phyloP scores from a whole-genome alignment of 1,140 invertebrate genomes.

The Solenopsis invicta region DNA sequence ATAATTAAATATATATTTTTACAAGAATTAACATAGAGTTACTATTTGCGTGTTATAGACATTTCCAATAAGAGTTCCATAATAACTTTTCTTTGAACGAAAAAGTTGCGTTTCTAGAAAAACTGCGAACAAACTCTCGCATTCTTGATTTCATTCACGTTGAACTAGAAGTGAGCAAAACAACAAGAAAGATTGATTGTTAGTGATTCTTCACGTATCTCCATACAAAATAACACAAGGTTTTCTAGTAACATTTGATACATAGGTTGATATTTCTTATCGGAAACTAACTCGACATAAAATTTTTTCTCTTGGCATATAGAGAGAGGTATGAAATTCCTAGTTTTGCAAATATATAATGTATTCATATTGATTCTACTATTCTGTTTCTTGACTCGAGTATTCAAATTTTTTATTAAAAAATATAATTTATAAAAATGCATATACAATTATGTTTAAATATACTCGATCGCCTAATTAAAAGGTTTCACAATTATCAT shows the following conservation, averaged over 20 bases:
- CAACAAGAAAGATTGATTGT: slow-evolving; percentile 23
- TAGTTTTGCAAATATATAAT: neutral
- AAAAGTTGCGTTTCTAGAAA: neutral
- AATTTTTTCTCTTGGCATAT: neutral
- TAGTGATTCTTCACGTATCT: slow-evolving; percentile 13
- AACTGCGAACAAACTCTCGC: neutral
- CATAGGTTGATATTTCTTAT: neutral
- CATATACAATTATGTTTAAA: neutral
- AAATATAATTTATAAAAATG: neutral
- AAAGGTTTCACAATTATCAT: too few species aligned
- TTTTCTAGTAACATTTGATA: slow-evolving; percentile 26
- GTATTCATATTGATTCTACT: neutral
- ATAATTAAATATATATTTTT: neutral
- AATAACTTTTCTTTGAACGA: slow-evolving; percentile 20
- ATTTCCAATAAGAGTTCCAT: neutral
- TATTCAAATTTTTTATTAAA: neutral
- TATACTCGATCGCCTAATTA: too few species aligned
- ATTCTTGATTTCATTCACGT: neutral
- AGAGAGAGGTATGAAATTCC: neutral
- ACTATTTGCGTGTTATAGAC: neutral
- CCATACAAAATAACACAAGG: neutral
- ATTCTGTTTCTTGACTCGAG: neutral
- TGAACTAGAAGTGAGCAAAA: neutral
- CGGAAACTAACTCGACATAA: slow-evolving; percentile 70
- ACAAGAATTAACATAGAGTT: neutral